Percentiles rank a stretch among this genome's conserved stretches.
Evolutionary conservation across 2,888 invertebrate genomes (phyloP).

Genomic region (Tetragnatha montana): DNA sequence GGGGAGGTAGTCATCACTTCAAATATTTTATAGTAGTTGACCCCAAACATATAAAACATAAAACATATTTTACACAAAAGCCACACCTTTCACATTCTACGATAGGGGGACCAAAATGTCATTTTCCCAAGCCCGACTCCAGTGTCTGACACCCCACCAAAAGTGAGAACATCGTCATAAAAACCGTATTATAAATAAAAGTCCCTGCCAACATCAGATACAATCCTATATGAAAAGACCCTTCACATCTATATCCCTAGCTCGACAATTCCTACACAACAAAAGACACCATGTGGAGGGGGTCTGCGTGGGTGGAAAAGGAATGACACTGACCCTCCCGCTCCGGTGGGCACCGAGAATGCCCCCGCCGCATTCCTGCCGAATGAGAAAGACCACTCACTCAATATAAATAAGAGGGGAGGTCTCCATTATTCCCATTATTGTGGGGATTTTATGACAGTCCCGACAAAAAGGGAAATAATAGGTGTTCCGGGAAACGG

Average conservation of each 20-base stretch:
- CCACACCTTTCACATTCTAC: too few species aligned
- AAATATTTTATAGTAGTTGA: too few species aligned
- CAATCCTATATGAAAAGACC: too few species aligned
- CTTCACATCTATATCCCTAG: neutral
- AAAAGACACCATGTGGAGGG: neutral
- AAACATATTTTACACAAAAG: too few species aligned
- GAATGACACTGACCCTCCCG: conserved; percentile 1
- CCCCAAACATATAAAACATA: too few species aligned
- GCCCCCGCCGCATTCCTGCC: conserved; percentile 27
- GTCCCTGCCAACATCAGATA: too few species aligned
- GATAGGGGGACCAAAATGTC: too few species aligned
- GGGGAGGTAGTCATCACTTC: too few species aligned
- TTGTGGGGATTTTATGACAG: neutral
- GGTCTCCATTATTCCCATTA: neutral
- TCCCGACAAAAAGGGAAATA: conserved; percentile 2
- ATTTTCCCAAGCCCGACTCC: too few species aligned
- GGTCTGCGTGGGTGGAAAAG: neutral
- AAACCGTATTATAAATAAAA: too few species aligned
- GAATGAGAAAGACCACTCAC: neutral
- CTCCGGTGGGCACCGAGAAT: conserved; percentile 18
- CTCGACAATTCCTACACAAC: neutral
- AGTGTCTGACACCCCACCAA: too few species aligned
- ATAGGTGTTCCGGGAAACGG: conserved; percentile 47
- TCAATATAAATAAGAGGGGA: neutral
- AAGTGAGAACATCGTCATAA: too few species aligned